These are phyloP conservation scores for Anodontia alba DNA, from an alignment of 2,888 invertebrate species.

Conservation along the genomic window DNA sequence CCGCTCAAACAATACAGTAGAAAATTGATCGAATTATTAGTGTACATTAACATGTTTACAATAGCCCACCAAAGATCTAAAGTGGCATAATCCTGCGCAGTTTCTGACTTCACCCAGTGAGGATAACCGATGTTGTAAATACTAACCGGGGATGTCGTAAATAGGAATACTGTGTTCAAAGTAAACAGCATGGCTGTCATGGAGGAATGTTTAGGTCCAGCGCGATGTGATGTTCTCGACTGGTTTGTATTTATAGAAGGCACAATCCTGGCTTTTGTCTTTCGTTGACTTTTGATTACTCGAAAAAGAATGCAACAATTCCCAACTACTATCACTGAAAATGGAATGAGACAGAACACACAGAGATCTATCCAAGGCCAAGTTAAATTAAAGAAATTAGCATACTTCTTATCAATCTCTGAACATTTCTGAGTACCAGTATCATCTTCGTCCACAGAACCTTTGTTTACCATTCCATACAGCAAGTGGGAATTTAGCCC, in stretches of 20 bases:
- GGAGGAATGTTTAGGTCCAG: constrained; percentile 59
- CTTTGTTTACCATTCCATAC: constrained; percentile 61
- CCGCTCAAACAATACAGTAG: constrained; percentile 77
- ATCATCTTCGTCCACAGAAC: not conserved
- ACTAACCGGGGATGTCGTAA: constrained; percentile 72
- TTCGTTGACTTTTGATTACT: constrained; percentile 59
- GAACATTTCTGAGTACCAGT: constrained; percentile 39
- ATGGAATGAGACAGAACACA: constrained; percentile 73
- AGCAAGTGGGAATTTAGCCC: constrained; percentile 71
- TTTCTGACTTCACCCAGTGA: constrained; percentile 37
- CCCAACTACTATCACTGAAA: constrained; percentile 69
- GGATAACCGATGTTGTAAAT: constrained; percentile 66
- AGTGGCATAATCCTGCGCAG: constrained; percentile 20
- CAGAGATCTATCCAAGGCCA: constrained; percentile 81
- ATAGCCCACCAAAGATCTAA: constrained; percentile 67
- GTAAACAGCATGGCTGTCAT: constrained; percentile 73
- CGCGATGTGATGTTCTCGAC: not conserved
- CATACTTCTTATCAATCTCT: constrained; percentile 47
- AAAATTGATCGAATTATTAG: constrained; percentile 76
- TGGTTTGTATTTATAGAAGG: not conserved
- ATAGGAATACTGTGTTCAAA: constrained; percentile 71
- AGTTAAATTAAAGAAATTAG: constrained; percentile 48
- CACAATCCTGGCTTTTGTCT: constrained; percentile 27
- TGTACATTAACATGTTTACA: constrained; percentile 74
- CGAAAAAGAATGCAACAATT: constrained; percentile 73